Conservation (phyloP, 1,140 invertebrate genomes). For the Drosophila tsacasi region DNA sequence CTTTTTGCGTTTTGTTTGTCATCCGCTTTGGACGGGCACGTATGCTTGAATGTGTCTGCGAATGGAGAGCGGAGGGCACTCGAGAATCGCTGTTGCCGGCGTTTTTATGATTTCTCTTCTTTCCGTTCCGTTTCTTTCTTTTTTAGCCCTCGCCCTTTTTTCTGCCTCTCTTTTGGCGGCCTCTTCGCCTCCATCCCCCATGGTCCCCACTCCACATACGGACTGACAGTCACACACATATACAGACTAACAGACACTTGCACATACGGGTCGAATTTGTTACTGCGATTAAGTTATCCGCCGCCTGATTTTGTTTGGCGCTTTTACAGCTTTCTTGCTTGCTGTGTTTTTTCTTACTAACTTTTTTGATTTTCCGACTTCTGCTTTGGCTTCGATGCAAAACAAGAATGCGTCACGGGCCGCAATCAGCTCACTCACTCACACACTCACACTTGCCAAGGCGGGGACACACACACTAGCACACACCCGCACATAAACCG, state of each 20-base stretch:
- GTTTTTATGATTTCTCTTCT: conserved; percentile 67
- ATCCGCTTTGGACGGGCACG: conserved; percentile 34
- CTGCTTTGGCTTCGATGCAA: conserved; percentile 65
- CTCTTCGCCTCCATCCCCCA: conserved; percentile 51
- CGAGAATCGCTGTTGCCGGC: conserved; percentile 74
- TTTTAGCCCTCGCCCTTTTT: conserved; percentile 71
- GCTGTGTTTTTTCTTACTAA: conserved; percentile 23
- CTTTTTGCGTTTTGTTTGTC: conserved; percentile 52
- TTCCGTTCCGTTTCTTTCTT: conserved; percentile 35
- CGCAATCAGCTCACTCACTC: conserved; percentile 41
- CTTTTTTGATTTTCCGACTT: conserved; percentile 41
- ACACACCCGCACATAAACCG: conserved; percentile 27
- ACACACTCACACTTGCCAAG: conserved; percentile 36
- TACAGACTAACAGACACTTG: conserved; percentile 49
- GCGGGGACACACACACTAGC: conserved; percentile 22
- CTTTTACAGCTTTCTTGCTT: conserved; percentile 34
- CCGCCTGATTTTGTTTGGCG: conserved; percentile 24
- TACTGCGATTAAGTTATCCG: conserved; percentile 13
- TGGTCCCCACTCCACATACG: conserved; percentile 10
- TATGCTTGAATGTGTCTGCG: conserved; percentile 23
- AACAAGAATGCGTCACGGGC: conserved; percentile 79
- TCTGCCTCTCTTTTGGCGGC: conserved; percentile 34
- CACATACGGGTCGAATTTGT: conserved; percentile 47
- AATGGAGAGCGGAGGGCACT: conserved; percentile 56
- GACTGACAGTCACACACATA: conserved; percentile 30